Evolutionary conservation across 1,140 invertebrate species (phyloP), one percentile per base, ranked within the genome.

Genomic region (Rhysida immarginata): DNA sequence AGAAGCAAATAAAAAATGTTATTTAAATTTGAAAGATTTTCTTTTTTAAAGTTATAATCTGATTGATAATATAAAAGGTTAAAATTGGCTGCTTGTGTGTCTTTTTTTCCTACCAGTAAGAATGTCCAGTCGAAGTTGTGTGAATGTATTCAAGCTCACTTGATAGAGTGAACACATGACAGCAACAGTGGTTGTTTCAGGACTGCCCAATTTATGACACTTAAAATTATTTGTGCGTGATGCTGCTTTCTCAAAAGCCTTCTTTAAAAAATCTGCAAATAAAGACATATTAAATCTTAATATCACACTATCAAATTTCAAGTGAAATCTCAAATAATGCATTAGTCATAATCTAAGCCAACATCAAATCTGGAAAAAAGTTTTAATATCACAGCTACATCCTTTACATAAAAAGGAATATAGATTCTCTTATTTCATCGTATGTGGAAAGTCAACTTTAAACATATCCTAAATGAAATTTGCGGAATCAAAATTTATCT

Each of bases 91-190:
- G 53, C n/a, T 29, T 18, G 26, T n/a, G n/a, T n/a, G n/a, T n/a
- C n/a, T n/a, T n/a, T n/a, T n/a, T 35, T 49, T 62, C n/a, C 63
- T 72, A 85, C 91, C 94, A 63, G 92, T 94, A 13, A 98, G 75
- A 68, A 99, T 96, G 69, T 97, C 92, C 50, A 95, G 74, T 68
- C 85, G 84, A 59, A 97, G 79, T 70, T 96, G 90, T 18, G 85
- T 85, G 56, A 98, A 77, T 0, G 93, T 95, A 56, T 81, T 81
- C 48, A 96, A 72, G 11, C 90, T 85, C 8, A 83, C 89, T 69
- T 94, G 85, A 71, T 95, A 98, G 66, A 97, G 78, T 2, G 83
- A 83, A 72, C 92, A 96, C 25, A 94, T 83, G 3, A 87, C 69
- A 18, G 85, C 81, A 53, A 95, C 78, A 70, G 84, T 78, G 49